Percentiles rank a stretch among this genome's conserved stretches.
Conservation (phyloP, 2,797 vertebrate species). For the Cuniculus paca region DNA sequence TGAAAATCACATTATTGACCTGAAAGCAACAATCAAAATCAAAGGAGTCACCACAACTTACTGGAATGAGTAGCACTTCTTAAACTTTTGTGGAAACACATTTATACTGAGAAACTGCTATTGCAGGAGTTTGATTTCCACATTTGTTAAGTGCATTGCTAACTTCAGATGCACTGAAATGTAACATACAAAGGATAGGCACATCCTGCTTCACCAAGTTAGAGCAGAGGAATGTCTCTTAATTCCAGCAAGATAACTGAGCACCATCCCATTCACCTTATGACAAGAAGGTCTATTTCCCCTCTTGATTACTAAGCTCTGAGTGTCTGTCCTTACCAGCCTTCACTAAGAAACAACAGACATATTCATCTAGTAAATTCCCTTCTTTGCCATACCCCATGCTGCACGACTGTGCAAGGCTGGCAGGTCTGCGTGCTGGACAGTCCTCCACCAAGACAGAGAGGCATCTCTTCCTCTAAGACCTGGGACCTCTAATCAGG, state of each 20-base stretch:
- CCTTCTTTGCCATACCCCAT: not conserved
- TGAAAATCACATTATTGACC: not conserved
- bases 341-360: not conserved
- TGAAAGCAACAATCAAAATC: not conserved
- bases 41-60: not conserved
- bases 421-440: fast-evolving
- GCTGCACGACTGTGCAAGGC: not conserved
- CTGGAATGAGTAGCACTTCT: not conserved
- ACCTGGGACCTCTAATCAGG: not conserved
- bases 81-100: not conserved
- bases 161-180: not conserved
- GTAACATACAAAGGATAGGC: not conserved
- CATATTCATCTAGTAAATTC: not conserved
- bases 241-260: not conserved
- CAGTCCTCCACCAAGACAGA: not conserved
- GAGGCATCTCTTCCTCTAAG: not conserved
- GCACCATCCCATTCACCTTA: not conserved
- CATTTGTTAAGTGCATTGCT: not conserved
- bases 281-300: not conserved
- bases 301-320: not conserved
- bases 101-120: not conserved
- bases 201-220: not conserved
- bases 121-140: not conserved
- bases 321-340: not conserved
- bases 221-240: not conserved